phyloP scores from a whole-genome alignment of 2,888 invertebrate species.

The Antheraea yamamai region DNA sequence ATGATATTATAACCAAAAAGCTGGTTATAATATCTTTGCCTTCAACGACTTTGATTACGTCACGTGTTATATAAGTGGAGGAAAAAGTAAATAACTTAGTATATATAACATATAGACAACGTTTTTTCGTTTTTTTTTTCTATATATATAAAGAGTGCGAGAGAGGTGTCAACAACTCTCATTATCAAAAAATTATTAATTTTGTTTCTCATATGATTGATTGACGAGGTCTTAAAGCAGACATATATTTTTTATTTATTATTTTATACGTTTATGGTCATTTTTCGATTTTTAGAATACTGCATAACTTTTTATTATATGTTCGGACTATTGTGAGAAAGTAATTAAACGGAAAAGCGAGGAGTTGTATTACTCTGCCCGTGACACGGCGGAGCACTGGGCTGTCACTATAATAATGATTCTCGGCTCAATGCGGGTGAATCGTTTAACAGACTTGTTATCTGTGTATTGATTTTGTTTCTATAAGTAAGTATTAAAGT shows the following conservation, averaged over 20 bases:
- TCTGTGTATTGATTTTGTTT: constrained; percentile 1
- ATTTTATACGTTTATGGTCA: not conserved
- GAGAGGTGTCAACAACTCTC: not conserved
- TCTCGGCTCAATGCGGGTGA: constrained; percentile 35
- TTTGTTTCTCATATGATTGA: not conserved
- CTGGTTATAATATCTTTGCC: no score
- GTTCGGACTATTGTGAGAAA: constrained; percentile 54
- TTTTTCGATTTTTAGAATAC: constrained; percentile 52
- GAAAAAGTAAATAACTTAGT: not conserved
- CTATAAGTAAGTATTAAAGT: not conserved
- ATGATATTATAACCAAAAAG: no score
- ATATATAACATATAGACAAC: not conserved
- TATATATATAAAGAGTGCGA: not conserved
- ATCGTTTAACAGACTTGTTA: constrained; percentile 15
- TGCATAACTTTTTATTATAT: constrained; percentile 57
- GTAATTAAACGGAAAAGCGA: constrained; percentile 63
- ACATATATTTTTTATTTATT: not conserved
- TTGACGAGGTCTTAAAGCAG: not conserved
- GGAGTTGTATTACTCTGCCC: constrained; percentile 50
- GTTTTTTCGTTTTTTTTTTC: no score
- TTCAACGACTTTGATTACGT: not conserved
- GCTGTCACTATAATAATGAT: constrained; percentile 45
- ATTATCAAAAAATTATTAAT: not conserved
- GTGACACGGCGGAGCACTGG: constrained; percentile 39
- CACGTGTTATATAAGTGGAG: not conserved